These are phyloP conservation scores for Stenichneumon culpator DNA, from an alignment of 2,888 invertebrate genomes.

Conservation along the genomic window DNA sequence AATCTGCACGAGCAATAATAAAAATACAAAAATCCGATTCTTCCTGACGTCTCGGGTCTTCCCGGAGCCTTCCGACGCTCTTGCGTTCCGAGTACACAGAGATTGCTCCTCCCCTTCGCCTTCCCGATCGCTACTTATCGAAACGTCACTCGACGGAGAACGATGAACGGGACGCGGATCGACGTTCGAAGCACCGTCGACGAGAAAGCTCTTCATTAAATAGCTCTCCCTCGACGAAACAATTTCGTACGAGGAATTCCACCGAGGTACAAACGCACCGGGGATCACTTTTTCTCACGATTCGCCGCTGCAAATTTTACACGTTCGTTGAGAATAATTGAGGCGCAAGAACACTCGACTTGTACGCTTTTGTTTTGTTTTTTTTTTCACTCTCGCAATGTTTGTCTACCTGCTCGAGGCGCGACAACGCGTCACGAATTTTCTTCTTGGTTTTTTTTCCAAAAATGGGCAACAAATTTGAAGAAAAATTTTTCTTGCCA, in stretches of 20 bases:
- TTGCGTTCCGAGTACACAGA: background rate
- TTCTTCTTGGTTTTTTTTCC: too few relatives aligned
- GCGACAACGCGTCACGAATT: too few relatives aligned
- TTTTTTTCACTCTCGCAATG: background rate
- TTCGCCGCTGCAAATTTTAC: background rate
- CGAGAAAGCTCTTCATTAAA: constrained; percentile 16
- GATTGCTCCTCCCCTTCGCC: constrained; percentile 12
- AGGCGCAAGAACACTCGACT: background rate
- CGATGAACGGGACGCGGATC: constrained; percentile 30
- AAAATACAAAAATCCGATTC: background rate
- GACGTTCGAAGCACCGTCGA: constrained; percentile 18
- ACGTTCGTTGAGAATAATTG: background rate
- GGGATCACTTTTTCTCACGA: background rate
- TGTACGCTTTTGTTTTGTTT: background rate
- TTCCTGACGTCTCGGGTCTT: background rate
- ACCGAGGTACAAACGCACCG: background rate
- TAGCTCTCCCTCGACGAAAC: background rate
- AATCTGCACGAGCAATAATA: too few relatives aligned
- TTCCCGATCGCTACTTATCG: constrained; percentile 46
- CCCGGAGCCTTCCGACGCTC: constrained; percentile 1
- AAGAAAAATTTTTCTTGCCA: too few relatives aligned
- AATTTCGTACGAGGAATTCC: constrained; percentile 6
- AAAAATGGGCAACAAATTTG: too few relatives aligned
- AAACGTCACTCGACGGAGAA: constrained; percentile 49
- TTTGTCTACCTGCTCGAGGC: background rate